A percentile compares a stretch with the other conserved stretches of the same genome.
Conservation (phyloP, 2,797 vertebrate species). For the Sphenopsis melanotis region DNA sequence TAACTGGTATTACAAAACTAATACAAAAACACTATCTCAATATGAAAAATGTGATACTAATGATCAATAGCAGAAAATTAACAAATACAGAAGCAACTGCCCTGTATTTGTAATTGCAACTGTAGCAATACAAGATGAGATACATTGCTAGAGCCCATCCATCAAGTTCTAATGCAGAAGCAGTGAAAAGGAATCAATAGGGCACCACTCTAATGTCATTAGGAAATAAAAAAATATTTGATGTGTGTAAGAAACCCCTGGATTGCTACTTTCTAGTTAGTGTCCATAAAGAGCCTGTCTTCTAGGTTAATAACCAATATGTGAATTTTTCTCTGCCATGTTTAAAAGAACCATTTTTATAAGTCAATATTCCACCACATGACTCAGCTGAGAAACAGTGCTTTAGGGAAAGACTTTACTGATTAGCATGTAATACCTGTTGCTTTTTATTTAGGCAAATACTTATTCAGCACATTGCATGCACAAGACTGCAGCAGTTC, state of each 20-base stretch:
- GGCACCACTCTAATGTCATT: not conserved
- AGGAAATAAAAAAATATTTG: not conserved
- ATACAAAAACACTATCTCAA: not conserved
- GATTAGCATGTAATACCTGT: not conserved
- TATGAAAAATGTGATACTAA: not conserved
- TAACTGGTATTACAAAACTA: not conserved
- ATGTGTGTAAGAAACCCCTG: not conserved
- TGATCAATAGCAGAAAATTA: not conserved
- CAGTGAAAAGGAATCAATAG: not conserved
- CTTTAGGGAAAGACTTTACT: not conserved
- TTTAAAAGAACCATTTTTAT: not conserved
- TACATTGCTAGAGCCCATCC: not conserved
- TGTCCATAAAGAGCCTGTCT: not conserved
- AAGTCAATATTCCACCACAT: not conserved
- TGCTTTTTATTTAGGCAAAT: not conserved
- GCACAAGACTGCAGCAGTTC: not conserved
- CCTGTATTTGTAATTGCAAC: too few relatives aligned
- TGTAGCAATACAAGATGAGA: not conserved
- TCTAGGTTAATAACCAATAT: not conserved
- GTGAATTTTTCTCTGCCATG: not conserved
- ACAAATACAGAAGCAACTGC: not conserved
- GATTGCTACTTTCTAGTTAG: rapidly evolving
- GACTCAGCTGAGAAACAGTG: not conserved
- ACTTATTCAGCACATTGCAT: not conserved
- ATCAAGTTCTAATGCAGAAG: not conserved